Evolutionary conservation across 2,888 invertebrate genomes (phyloP).

Genomic region (Agrotis ipsilon): DNA sequence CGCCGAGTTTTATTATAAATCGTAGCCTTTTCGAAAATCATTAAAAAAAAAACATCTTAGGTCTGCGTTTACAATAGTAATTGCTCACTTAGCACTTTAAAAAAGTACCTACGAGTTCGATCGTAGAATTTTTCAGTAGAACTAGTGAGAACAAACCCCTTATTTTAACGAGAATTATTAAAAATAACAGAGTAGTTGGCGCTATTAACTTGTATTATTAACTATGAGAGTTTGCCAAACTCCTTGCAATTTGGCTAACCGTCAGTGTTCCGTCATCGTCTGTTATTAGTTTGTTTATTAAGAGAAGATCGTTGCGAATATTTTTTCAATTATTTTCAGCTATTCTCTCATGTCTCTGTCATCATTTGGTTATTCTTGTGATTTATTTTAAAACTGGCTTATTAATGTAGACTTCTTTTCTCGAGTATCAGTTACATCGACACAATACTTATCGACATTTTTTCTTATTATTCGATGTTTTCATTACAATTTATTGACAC

Average conservation of each 20-base stretch:
- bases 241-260: constrained; percentile 41
- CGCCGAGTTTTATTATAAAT: background rate
- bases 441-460: too few relatives aligned
- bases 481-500: too few relatives aligned
- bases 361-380: constrained; percentile 18
- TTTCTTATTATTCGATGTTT: too few relatives aligned
- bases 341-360: constrained; percentile 50
- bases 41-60: background rate
- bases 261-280: constrained; percentile 46
- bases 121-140: too few relatives aligned
- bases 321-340: constrained; percentile 44
- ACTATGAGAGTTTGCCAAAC: constrained; percentile 27
- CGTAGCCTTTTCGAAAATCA: background rate
- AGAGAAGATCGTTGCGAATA: constrained; percentile 8
- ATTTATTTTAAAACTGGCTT: background rate
- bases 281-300: constrained; percentile 46
- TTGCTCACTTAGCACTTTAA: background rate
- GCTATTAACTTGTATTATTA: constrained; percentile 31
- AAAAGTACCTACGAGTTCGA: too few relatives aligned
- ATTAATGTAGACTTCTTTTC: background rate
- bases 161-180: constrained; percentile 20
- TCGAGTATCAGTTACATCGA: too few relatives aligned
- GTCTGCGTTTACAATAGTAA: background rate
- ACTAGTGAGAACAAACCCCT: too few relatives aligned
- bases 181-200: constrained; percentile 23